Evolutionary conservation across 2,888 invertebrate species (phyloP).

Genomic region (Muschampia plurimacula): DNA sequence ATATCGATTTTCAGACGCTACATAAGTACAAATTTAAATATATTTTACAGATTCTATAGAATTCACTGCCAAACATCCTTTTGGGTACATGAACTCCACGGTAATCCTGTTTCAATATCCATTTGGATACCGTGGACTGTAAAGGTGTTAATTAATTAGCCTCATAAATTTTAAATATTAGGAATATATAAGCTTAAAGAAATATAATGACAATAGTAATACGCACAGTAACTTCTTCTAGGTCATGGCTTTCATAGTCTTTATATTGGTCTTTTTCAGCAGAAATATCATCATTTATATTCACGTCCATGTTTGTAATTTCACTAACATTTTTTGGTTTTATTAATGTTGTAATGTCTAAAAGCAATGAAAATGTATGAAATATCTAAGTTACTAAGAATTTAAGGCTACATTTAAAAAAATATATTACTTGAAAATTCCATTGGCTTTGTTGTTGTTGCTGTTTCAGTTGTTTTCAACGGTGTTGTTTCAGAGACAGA

Average conservation of each 20-base stretch:
- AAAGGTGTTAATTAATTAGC: no score
- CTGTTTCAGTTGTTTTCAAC: no score
- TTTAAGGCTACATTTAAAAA: neutral
- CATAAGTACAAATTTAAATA: no score
- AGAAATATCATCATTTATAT: neutral
- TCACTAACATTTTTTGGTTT: neutral
- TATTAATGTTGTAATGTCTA: neutral
- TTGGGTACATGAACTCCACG: no score
- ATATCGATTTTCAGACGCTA: no score
- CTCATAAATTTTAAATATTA: no score
- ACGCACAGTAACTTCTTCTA: slow-evolving; percentile 27
- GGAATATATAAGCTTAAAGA: no score
- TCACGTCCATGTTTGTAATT: neutral
- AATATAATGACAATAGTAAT: neutral
- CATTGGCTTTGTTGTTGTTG: neutral
- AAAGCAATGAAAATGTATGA: neutral
- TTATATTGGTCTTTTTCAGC: slow-evolving; percentile 1
- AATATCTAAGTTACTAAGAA: neutral
- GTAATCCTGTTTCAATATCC: no score
- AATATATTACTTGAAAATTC: neutral
- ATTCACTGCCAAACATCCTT: no score
- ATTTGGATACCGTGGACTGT: no score
- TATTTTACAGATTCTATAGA: no score
- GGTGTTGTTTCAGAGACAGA: neutral
- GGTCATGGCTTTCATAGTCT: slow-evolving; percentile 16